These are phyloP conservation scores for Macroramphosus scolopax DNA, from an alignment of 2,797 vertebrate species.

Conservation along the genomic window DNA sequence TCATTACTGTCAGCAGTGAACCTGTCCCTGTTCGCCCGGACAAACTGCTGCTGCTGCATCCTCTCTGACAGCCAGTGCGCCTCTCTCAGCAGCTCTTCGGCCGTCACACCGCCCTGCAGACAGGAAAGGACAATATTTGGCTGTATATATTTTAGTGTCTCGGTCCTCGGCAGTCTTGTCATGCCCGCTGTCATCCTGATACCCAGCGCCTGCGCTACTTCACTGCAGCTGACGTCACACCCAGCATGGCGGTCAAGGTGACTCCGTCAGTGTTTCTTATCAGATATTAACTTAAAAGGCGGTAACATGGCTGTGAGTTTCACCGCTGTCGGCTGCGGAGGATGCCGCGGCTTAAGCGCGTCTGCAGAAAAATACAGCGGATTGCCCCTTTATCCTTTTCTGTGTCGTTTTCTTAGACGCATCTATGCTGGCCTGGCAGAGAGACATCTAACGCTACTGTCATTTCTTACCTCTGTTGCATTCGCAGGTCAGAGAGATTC, in stretches of 20 bases:
- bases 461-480: conserved; percentile 48
- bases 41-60: no score
- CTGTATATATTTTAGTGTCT: conserved; percentile 42
- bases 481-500: conserved; percentile 20
- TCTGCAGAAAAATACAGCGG: conserved; percentile 27
- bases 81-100: no score
- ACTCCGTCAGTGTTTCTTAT: conserved; percentile 83
- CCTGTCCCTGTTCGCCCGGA: no score
- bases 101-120: conserved; percentile 1
- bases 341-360: conserved; percentile 21
- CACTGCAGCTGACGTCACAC: conserved; percentile 77
- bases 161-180: conserved; percentile 20
- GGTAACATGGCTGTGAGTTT: conserved; percentile 22
- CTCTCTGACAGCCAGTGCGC: no score
- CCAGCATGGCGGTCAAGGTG: conserved; percentile 99
- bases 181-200: conserved; percentile 44
- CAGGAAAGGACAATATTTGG: conserved; percentile 22
- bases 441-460: conserved; percentile 28
- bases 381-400: conserved; percentile 15
- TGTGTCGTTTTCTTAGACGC: conserved; percentile 50
- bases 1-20: no score
- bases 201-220: conserved; percentile 70
- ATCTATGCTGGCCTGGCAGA: conserved; percentile 61
- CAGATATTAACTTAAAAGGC: conserved; percentile 52
- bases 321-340: conserved; percentile 23